A percentile compares a stretch with the other conserved stretches of the same genome.
These are phyloP conservation scores for Microcebus ravelobensis DNA, from an alignment of 2,113 vertebrate genomes.

Conservation along the genomic window DNA sequence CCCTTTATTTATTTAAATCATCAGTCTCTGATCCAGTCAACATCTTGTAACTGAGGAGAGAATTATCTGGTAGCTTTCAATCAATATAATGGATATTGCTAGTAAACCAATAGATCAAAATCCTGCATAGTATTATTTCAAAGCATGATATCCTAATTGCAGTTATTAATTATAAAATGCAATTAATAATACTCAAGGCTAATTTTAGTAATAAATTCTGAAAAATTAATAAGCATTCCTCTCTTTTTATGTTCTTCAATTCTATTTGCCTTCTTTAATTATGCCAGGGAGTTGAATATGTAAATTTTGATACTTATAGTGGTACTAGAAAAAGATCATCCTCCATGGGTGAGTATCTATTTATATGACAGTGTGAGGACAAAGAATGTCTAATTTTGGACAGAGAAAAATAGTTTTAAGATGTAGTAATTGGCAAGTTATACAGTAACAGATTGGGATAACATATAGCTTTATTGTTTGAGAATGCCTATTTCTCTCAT, in stretches of 20 bases:
- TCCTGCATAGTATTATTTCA: conserved; percentile 12
- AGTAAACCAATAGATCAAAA: neutral
- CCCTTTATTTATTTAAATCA: conserved; percentile 59
- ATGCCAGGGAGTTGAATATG: neutral
- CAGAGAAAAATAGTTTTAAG: neutral
- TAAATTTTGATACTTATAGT: neutral
- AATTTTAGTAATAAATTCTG: conserved; percentile 41
- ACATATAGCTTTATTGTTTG: neutral
- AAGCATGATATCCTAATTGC: conserved; percentile 2
- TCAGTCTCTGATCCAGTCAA: conserved; percentile 33
- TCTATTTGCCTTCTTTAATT: conserved; percentile 41
- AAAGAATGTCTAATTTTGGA: neutral
- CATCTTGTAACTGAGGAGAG: conserved; percentile 30
- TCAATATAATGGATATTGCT: conserved; percentile 43
- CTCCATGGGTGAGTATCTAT: neutral
- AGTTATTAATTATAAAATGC: conserved; percentile 37
- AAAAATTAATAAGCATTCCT: neutral
- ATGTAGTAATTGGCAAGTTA: neutral
- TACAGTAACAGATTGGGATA: neutral
- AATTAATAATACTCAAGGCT: conserved; percentile 27
- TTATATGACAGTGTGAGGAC: neutral
- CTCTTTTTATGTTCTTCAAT: neutral
- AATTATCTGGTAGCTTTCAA: conserved; percentile 55
- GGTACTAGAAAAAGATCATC: neutral
- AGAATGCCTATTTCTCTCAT: neutral